These are phyloP conservation scores for Trypoxylus dichotomus DNA, from an alignment of 1,140 invertebrate species.

Conservation along the genomic window DNA sequence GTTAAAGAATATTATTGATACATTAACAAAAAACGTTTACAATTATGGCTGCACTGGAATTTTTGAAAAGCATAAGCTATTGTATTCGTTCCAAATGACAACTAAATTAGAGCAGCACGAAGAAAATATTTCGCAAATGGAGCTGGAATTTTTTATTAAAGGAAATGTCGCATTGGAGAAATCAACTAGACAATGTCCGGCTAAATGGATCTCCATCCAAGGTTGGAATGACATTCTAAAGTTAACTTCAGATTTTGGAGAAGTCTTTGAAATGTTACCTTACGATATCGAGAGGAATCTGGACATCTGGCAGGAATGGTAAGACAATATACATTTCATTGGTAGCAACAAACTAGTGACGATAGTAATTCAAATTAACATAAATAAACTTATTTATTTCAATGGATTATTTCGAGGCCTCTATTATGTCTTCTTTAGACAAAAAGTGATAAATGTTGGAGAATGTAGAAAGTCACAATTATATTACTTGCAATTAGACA, in stretches of 20 bases:
- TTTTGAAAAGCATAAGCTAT: slow-evolving; percentile 86
- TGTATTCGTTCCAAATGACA: slow-evolving; percentile 90
- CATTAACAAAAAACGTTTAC: slow-evolving; percentile 83
- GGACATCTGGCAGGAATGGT: slow-evolving; percentile 76
- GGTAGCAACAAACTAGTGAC: too few relatives aligned
- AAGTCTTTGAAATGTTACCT: slow-evolving; percentile 66
- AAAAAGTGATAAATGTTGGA: too few relatives aligned
- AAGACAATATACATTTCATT: background rate
- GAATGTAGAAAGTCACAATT: too few relatives aligned
- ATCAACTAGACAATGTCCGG: slow-evolving; percentile 65
- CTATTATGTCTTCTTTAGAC: too few relatives aligned
- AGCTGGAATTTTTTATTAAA: slow-evolving; percentile 91
- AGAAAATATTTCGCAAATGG: slow-evolving; percentile 62
- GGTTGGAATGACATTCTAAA: slow-evolving; percentile 83
- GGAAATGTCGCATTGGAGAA: slow-evolving; percentile 69
- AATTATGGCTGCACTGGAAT: slow-evolving; percentile 89
- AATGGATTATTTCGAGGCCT: too few relatives aligned
- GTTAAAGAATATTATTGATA: slow-evolving; percentile 79
- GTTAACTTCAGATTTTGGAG: slow-evolving; percentile 68
- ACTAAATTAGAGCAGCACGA: slow-evolving; percentile 75
- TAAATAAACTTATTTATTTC: too few relatives aligned
- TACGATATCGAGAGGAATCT: slow-evolving; percentile 64
- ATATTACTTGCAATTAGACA: too few relatives aligned
- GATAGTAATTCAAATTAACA: too few relatives aligned
- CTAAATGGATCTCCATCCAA: slow-evolving; percentile 67